Evolutionary conservation across 1,140 invertebrate genomes (phyloP).

Genomic region (Drosophila nannoptera): DNA sequence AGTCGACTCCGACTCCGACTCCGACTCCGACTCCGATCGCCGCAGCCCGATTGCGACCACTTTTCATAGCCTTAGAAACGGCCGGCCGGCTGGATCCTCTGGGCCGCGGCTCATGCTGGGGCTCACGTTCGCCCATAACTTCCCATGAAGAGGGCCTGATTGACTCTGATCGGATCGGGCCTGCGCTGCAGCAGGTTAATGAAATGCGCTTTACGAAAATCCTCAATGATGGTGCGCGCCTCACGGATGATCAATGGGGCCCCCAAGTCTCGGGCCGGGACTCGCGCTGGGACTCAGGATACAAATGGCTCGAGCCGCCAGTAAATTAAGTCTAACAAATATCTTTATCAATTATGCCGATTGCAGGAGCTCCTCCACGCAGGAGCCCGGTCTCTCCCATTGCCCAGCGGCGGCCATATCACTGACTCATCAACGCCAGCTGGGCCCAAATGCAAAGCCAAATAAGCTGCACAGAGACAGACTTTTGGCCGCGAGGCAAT

Average conservation of each 20-base stretch:
- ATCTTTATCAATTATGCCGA: slow-evolving; percentile 4
- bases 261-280: slow-evolving; percentile 41
- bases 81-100: slow-evolving; percentile 9
- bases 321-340: slow-evolving; percentile 4
- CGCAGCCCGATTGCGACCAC: slow-evolving; percentile 62
- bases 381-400: background rate
- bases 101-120: slow-evolving; percentile 35
- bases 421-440: slow-evolving; percentile 65
- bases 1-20: slow-evolving; percentile 24
- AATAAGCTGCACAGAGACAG: slow-evolving; percentile 49
- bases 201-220: slow-evolving; percentile 68
- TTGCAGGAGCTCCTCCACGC: too few species aligned
- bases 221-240: slow-evolving; percentile 60
- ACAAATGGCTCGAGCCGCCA: slow-evolving; percentile 53
- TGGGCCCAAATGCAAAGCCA: slow-evolving; percentile 51
- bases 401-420: slow-evolving; percentile 32
- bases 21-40: slow-evolving; percentile 39
- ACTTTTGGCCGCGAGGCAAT: slow-evolving; percentile 68
- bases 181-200: slow-evolving; percentile 64
- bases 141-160: slow-evolving; percentile 19
- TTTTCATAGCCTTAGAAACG: slow-evolving; percentile 74
- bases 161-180: slow-evolving; percentile 10
- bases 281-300: slow-evolving; percentile 31
- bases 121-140: slow-evolving; percentile 54
- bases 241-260: slow-evolving; percentile 71